Evolutionary conservation across 2,888 invertebrate genomes (phyloP).

Genomic region (Leucozona laternaria): DNA sequence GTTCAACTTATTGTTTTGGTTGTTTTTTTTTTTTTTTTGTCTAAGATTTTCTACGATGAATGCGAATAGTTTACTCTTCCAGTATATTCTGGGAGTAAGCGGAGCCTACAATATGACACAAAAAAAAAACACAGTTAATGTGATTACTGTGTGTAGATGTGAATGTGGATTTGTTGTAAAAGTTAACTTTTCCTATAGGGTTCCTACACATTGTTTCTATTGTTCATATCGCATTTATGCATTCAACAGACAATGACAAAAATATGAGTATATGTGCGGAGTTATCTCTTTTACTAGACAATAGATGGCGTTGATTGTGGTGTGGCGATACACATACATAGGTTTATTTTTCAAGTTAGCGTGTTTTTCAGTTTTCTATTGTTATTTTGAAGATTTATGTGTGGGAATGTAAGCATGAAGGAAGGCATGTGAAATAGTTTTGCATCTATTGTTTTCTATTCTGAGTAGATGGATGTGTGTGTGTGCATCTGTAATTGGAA

Average conservation of each 20-base stretch:
- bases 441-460: not conserved
- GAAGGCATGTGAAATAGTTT: slow-evolving; percentile 16
- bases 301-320: slow-evolving; percentile 53
- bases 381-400: slow-evolving; percentile 37
- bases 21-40: not conserved
- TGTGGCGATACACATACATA: not conserved
- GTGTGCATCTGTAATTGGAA: not conserved
- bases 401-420: not conserved
- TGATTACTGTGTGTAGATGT: slow-evolving; percentile 30
- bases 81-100: not conserved
- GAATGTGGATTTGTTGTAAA: slow-evolving; percentile 25
- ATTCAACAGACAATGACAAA: slow-evolving; percentile 35
- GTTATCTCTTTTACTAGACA: slow-evolving; percentile 35
- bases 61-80: slow-evolving; percentile 43
- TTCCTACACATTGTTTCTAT: slow-evolving; percentile 44
- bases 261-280: slow-evolving; percentile 16
- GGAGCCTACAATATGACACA: slow-evolving; percentile 13
- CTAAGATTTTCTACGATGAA: slow-evolving; percentile 17
- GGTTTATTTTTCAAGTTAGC: slow-evolving; percentile 41
- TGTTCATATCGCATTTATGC: slow-evolving; percentile 28
- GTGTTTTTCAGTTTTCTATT: slow-evolving; percentile 37
- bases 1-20: slow-evolving; percentile 16
- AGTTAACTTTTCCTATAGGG: slow-evolving; percentile 44
- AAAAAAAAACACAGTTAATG: slow-evolving; percentile 37
- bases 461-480: not conserved